These are phyloP conservation scores for Hippocampus mohnikei DNA, from an alignment of 2,113 vertebrate species.

Conservation along the genomic window DNA sequence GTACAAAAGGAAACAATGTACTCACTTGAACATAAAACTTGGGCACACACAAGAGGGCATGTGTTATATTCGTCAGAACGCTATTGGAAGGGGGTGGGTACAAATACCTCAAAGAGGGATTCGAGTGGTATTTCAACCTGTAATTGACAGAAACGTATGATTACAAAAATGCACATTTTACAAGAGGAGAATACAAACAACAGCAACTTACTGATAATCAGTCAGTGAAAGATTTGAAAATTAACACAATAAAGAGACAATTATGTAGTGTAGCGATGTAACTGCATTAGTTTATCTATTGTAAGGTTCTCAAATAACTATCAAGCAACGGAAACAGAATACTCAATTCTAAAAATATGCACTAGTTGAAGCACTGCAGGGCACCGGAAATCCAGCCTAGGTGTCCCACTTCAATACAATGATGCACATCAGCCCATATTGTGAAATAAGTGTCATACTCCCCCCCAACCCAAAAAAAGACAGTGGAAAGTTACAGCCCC, in stretches of 20 bases:
- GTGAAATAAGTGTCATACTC: no score
- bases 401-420: no score
- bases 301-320: no score
- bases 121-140: conserved; percentile 89
- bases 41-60: conserved; percentile 88
- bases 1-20: conserved; percentile 17
- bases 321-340: no score
- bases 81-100: conserved; percentile 90
- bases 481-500: background rate
- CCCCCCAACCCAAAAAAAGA: background rate
- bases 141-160: conserved; percentile 12
- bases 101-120: conserved; percentile 92
- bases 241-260: no score
- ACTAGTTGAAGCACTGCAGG: no score
- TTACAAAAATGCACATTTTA: background rate
- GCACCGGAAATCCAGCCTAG: no score
- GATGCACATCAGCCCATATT: no score
- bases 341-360: no score
- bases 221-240: no score
- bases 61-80: conserved; percentile 89
- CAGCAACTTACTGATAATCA: background rate
- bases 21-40: conserved; percentile 97
- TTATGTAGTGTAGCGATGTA: no score
- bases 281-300: no score
- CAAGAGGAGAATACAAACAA: background rate